Evolutionary conservation across 2,113 vertebrate genomes (phyloP).

Genomic region (Poeciliopsis retropinna): DNA sequence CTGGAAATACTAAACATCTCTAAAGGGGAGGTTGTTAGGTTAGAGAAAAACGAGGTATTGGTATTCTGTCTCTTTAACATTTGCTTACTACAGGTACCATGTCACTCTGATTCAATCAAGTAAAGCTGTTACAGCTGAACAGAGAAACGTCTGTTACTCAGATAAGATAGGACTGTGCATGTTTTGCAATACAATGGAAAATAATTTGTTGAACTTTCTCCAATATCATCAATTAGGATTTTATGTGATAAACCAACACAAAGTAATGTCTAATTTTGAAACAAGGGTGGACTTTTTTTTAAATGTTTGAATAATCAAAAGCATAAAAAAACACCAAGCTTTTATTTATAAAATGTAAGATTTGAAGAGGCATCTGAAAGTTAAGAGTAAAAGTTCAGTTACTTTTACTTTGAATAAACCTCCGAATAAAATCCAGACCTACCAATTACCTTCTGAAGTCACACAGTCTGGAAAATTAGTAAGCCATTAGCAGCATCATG

Average conservation of each 20-base stretch:
- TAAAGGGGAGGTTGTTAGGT: conserved; percentile 25
- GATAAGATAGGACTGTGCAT: not conserved
- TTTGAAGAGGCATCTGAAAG: no score
- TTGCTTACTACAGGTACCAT: conserved; percentile 38
- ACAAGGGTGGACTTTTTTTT: no score
- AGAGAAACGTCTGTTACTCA: not conserved
- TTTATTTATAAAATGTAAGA: not conserved
- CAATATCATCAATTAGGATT: not conserved
- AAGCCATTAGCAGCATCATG: not conserved
- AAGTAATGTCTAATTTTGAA: not conserved
- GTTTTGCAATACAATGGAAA: not conserved
- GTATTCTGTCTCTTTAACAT: conserved; percentile 33
- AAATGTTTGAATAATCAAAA: not conserved
- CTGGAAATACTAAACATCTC: conserved; percentile 40
- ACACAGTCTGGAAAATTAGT: not conserved
- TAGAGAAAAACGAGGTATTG: conserved; percentile 14
- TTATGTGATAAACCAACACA: not conserved
- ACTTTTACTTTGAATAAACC: no score
- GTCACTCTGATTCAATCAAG: not conserved
- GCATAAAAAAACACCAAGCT: not conserved
- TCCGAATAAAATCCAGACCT: not conserved
- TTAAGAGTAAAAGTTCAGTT: no score
- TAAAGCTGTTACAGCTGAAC: not conserved
- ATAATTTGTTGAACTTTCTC: not conserved
- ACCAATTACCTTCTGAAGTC: not conserved